Base-by-base conservation (phyloP, 2,888 invertebrate species). In the Sphecodes monilicornis region DNA sequence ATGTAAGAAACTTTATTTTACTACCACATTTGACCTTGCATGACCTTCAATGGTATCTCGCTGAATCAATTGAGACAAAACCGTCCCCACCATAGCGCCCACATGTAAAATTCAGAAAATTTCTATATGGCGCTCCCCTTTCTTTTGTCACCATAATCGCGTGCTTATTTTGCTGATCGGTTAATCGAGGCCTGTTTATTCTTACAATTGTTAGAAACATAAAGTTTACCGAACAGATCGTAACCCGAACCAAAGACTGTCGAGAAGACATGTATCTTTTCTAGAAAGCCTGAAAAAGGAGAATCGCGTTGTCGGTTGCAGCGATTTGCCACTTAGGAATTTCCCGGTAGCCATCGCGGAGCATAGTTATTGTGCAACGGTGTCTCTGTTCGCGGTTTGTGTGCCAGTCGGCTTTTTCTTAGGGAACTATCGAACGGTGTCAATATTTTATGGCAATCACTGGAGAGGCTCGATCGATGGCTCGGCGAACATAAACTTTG, bases 401-500 rank as follows among this genome's bases (percentile, higher is more conserved):
- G 66, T 57, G 66, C 71, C 76, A 32, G 76, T 80, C 39, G 69
- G 36, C 22, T 39, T 36, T 36, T 80, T 11, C n/a, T 2, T 54
- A 16, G n/a, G 36, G 18, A 8, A 18, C 18, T 60, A 73, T 84
- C 70, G n/a, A 64, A 64, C 36, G 26, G 60, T 36, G 76, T 57
- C 43, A 50, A 29, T 46, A 72, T 72, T n/a, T 66, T 46, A 64
- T 22, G 29, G 54, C 18, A 76, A 72, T 72, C 46, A 54, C 41
- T 18, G 16, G 36, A 64, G 60, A 54, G 68, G 64, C 50, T 73
- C 18, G 72, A 43, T 76, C n/a, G 73, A 18, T 36, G 70, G 78
- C 70, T 82, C 70, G 46, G 78, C 82, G 64, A 39, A 69, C 64
- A 75, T 84, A 84, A 82, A 82, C 74, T 46, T 39, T 13, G 57